Conservation (phyloP, 1,140 invertebrate genomes). For the Ridgeia piscesae region DNA sequence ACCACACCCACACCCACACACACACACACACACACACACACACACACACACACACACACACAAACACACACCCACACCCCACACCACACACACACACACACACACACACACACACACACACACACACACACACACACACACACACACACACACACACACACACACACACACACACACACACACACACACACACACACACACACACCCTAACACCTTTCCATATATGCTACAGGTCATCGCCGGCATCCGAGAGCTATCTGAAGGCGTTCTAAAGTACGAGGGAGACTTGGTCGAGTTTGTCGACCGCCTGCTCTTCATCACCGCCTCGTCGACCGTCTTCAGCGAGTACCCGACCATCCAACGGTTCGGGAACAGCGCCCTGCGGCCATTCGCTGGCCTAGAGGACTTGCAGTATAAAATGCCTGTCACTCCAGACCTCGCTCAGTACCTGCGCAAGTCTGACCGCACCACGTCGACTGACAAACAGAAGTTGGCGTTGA, state of each 20-base stretch:
- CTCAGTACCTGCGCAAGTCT: neutral
- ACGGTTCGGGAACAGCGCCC: constrained; percentile 33
- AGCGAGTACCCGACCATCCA: constrained; percentile 38
- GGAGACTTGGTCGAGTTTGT: constrained; percentile 47
- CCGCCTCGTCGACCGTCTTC: constrained; percentile 36
- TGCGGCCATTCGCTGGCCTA: neutral
- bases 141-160: too few species aligned
- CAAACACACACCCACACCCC: too few species aligned
- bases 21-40: too few species aligned
- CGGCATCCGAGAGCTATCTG: constrained; percentile 50
- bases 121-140: too few species aligned
- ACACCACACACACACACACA: too few species aligned
- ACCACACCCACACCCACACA: too few species aligned
- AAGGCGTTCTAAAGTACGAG: constrained; percentile 53
- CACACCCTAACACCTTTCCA: too few species aligned
- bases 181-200: too few species aligned
- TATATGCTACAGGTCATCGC: constrained; percentile 21
- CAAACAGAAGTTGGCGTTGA: neutral
- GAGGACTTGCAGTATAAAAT: neutral
- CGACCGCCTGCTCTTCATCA: constrained; percentile 50
- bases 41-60: too few species aligned
- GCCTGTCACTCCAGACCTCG: neutral
- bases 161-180: too few species aligned
- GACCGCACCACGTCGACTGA: neutral
- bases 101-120: too few species aligned